phyloP scores from a whole-genome alignment of 2,888 invertebrate species.

The Nephrocerus scutellatus region DNA sequence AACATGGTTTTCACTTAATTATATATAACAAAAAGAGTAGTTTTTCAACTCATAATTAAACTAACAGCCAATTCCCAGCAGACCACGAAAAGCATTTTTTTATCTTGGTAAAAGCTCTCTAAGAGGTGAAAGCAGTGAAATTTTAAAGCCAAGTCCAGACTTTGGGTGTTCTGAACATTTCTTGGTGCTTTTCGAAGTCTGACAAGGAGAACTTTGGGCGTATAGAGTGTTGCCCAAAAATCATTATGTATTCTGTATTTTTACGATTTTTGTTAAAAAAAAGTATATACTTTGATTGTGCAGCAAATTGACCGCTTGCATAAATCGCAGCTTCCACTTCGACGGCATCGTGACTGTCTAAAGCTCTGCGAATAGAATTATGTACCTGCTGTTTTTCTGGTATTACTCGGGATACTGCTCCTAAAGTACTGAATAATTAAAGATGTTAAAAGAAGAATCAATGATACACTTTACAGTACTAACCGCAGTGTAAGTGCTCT shows the following conservation, averaged over 20 bases:
- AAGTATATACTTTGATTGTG: constrained; percentile 71
- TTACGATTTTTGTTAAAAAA: neutral
- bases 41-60: no score
- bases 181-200: no score
- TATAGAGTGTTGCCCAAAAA: neutral
- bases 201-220: no score
- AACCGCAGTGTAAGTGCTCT: constrained; percentile 71
- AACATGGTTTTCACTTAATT: constrained; percentile 2
- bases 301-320: constrained; percentile 90
- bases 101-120: no score
- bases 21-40: no score
- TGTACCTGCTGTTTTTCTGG: constrained; percentile 92
- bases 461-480: no score
- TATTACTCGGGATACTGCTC: constrained; percentile 87
- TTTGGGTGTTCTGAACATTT: no score
- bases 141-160: constrained; percentile 1
- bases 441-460: no score
- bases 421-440: constrained; percentile 61
- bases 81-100: no score
- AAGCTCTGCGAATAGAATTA: constrained; percentile 82
- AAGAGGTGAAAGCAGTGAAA: neutral
- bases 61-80: no score
- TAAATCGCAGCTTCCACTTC: constrained; percentile 95
- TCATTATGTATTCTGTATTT: neutral
- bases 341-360: constrained; percentile 91